These are phyloP conservation scores for Chaenodraco wilsoni DNA, from an alignment of 2,797 vertebrate species.

Conservation along the genomic window DNA sequence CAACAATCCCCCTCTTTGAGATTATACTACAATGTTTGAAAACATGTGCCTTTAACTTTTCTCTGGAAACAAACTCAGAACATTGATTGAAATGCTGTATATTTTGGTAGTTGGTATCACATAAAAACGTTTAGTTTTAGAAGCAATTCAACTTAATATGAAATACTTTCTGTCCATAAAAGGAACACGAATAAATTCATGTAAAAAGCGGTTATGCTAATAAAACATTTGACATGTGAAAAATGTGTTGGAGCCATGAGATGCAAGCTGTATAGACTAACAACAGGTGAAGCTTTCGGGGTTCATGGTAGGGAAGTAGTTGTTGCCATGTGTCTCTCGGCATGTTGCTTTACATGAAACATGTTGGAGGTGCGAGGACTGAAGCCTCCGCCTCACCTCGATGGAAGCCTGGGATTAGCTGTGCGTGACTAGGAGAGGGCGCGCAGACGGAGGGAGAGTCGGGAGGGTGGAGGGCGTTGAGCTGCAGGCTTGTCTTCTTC, in stretches of 20 bases:
- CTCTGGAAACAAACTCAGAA: no score
- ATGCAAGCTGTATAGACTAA: not conserved
- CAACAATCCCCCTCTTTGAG: no score
- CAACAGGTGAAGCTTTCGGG: slow-evolving; percentile 9
- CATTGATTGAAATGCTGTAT: no score
- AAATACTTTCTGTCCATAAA: not conserved
- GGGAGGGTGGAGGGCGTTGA: slow-evolving; percentile 58
- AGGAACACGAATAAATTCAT: not conserved
- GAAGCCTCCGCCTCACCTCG: slow-evolving; percentile 48
- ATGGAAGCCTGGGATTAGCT: slow-evolving; percentile 66
- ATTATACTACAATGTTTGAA: no score
- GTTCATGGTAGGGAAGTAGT: slow-evolving; percentile 1
- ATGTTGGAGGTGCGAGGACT: slow-evolving; percentile 31
- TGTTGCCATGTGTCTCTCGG: slow-evolving; percentile 8
- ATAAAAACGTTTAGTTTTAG: not conserved
- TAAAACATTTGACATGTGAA: not conserved
- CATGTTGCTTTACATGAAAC: slow-evolving; percentile 30
- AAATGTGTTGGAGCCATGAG: not conserved
- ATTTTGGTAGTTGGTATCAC: no score
- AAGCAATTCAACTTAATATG: not conserved
- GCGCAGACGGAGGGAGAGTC: slow-evolving; percentile 27
- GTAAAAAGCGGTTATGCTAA: not conserved
- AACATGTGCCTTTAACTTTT: no score
- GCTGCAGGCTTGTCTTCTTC: slow-evolving; percentile 55
- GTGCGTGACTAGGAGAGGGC: slow-evolving; percentile 66